These are phyloP conservation scores for Oplegnathus fasciatus DNA, from an alignment of 2,113 vertebrate genomes.

Conservation along the genomic window DNA sequence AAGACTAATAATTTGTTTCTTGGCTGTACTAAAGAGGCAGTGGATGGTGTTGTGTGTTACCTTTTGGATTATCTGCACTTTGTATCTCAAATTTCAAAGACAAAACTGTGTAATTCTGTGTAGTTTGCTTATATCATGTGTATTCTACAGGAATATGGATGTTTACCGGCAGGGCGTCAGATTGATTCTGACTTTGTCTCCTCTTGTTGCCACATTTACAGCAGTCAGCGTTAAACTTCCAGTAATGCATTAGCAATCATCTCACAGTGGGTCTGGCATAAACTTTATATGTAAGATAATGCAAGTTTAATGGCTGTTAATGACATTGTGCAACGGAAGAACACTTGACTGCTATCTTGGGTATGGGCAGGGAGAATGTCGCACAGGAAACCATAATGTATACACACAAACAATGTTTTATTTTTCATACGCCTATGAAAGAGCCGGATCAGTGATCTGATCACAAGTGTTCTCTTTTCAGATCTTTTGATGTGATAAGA, in stretches of 20 bases:
- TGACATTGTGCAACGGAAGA: slow-evolving; percentile 4
- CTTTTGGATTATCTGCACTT: background rate
- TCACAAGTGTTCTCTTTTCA: slow-evolving; percentile 37
- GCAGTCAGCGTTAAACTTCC: background rate
- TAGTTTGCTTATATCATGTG: background rate
- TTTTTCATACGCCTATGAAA: slow-evolving; percentile 32
- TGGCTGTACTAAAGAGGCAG: background rate
- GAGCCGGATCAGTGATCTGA: slow-evolving; percentile 39
- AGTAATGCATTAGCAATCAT: slow-evolving; percentile 27
- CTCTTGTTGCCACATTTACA: slow-evolving; percentile 6
- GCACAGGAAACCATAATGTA: slow-evolving; percentile 25
- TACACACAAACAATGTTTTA: slow-evolving; percentile 33
- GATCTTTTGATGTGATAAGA: slow-evolving; percentile 60
- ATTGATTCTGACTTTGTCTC: background rate
- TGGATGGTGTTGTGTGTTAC: background rate
- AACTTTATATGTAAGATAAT: background rate
- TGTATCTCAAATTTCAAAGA: background rate
- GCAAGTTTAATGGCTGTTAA: background rate
- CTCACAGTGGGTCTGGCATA: slow-evolving; percentile 4
- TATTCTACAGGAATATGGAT: background rate
- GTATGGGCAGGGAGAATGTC: background rate
- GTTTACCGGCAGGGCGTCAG: background rate
- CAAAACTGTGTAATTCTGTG: background rate
- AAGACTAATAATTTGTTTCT: background rate
- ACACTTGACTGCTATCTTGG: background rate